Base-by-base conservation (phyloP, 2,113 vertebrate species). In the Gorsachius goisagi region DNA sequence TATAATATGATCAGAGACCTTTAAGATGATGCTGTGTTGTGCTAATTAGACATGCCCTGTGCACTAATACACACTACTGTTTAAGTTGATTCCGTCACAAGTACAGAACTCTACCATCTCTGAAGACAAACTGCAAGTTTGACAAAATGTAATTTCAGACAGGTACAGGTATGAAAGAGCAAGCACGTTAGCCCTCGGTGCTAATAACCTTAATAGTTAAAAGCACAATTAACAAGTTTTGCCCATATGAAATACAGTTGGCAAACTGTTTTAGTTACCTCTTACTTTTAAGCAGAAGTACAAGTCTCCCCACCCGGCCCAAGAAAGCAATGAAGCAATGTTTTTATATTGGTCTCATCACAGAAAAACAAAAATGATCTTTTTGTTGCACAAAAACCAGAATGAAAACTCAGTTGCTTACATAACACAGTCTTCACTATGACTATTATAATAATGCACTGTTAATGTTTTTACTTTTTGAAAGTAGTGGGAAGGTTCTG, bases 71-170 rank as follows among this genome's bases (percentile, higher is more conserved):
- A n/a, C 7, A 5, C 33, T 24, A 33, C 44, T 19, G 1, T 33
- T 85, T 45, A 39, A 23, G 39, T n/a, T 59, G 90, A 85, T 76
- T 84, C 67, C 63, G 69, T 79, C 88, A 81, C 92, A 92, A 84
- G 41, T 88, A 78, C 47, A 26, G 58, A 88, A 76, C 50, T 50
- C 52, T 52, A 71, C 18, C 55, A 67, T 92, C 84, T 94, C 47
- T 28, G 32, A 79, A 72, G n/a, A 22, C 35, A 88, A 93, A 87
- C 18, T 35, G 64, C 89, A 95, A 94, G 39, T 85, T 79, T n/a
- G 91, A 94, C 92, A 90, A 88, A 89, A 96, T 23, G 60, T 47
- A 35, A 91, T 82, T 97, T 97, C 64, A 95, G 69, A 72, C 58
- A 60, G 30, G 59, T 26, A 59, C 37, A 66, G 15, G 50, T 78